phyloP scores from a whole-genome alignment of 2,888 invertebrate species.

The Machimus atricapillus region DNA sequence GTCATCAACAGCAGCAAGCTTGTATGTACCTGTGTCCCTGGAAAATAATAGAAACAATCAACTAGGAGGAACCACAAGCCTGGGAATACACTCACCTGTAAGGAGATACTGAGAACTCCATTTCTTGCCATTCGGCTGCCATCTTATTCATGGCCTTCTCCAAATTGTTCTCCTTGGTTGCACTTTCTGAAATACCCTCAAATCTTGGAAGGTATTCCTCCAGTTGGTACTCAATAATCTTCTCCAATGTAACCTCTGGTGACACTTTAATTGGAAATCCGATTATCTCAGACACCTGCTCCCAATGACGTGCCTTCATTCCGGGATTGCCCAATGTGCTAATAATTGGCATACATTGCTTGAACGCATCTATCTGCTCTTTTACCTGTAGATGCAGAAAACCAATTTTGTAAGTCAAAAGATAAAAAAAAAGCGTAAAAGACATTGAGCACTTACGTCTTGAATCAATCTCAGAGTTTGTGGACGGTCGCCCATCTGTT shows the following conservation, averaged over 20 bases:
- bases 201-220: conserved; percentile 89
- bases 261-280: conserved; percentile 91
- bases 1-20: conserved; percentile 90
- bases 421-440: background rate
- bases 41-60: conserved; percentile 11
- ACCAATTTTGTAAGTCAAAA: background rate
- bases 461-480: conserved; percentile 75
- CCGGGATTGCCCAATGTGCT: conserved; percentile 94
- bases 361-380: conserved; percentile 83
- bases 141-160: conserved; percentile 89
- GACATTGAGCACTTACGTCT: conserved; percentile 59
- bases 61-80: background rate
- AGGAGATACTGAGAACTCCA: conserved; percentile 74
- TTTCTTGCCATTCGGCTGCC: conserved; percentile 89
- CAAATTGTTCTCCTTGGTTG: conserved; percentile 93
- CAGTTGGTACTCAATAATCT: conserved; percentile 88
- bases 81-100: conserved; percentile 65
- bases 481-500: conserved; percentile 80
- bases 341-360: conserved; percentile 88
- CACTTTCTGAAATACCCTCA: conserved; percentile 90
- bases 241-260: conserved; percentile 79
- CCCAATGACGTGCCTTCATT: conserved; percentile 92
- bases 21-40: conserved; percentile 87
- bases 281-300: conserved; percentile 91
- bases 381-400: conserved; percentile 50